Conservation (phyloP, 2,113 vertebrate species). For the Alosa alosa region DNA sequence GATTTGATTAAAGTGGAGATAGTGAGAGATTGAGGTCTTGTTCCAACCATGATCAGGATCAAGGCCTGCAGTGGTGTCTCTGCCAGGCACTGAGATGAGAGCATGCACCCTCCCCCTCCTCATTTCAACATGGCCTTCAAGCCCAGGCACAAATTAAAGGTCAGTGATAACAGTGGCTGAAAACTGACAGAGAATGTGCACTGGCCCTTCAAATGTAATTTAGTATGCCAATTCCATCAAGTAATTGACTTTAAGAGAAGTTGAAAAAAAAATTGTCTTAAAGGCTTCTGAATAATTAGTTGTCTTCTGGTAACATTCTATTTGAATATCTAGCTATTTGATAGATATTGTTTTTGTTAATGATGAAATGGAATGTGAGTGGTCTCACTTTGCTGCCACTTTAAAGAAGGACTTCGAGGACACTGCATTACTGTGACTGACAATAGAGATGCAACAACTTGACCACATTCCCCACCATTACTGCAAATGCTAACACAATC, state of each 20-base stretch:
- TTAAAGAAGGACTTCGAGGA: too few relatives aligned
- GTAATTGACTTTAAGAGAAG: background rate
- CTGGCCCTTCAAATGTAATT: background rate
- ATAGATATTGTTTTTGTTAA: background rate
- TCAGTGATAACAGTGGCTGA: background rate
- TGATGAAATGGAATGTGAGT: background rate
- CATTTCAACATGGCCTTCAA: background rate
- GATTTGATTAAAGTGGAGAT: slow-evolving; percentile 97
- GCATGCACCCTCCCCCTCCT: background rate
- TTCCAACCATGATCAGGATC: slow-evolving; percentile 90
- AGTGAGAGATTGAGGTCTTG: slow-evolving; percentile 99
- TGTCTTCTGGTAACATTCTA: background rate
- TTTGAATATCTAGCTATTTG: background rate
- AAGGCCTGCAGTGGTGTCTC: slow-evolving; percentile 92
- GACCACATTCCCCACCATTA: too few relatives aligned
- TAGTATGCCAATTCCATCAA: background rate
- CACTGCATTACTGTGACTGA: too few relatives aligned
- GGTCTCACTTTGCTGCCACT: background rate
- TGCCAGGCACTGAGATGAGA: slow-evolving; percentile 57
- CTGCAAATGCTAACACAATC: too few relatives aligned
- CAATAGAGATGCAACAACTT: too few relatives aligned
- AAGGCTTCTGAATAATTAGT: background rate
- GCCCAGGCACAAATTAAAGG: background rate
- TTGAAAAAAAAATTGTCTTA: background rate
- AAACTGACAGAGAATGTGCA: background rate